A percentile compares a stretch with the other conserved stretches of the same genome.
Conservation (phyloP, 2,888 invertebrate genomes). For the Drosophila sordidapex region DNA sequence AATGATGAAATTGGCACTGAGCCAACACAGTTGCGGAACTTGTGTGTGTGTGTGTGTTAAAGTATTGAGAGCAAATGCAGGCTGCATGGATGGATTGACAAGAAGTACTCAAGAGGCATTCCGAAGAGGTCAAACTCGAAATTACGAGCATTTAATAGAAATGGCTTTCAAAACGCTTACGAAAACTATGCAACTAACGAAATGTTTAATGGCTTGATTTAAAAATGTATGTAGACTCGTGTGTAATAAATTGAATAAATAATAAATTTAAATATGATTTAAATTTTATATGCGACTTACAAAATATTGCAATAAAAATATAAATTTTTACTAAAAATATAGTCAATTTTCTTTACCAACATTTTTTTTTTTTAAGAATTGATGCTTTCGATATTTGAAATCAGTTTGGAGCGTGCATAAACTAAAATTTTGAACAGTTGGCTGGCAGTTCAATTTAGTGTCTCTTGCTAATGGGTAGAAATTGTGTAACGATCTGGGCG, state of each 20-base stretch:
- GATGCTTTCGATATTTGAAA: background rate
- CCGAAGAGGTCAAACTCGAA: constrained; percentile 15
- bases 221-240: too few relatives aligned
- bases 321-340: background rate
- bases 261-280: too few relatives aligned
- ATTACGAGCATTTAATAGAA: background rate
- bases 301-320: background rate
- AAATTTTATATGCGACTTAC: too few relatives aligned
- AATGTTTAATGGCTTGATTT: background rate
- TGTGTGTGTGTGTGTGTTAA: constrained; percentile 26
- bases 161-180: background rate
- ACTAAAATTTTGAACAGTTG: constrained; percentile 22
- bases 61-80: constrained; percentile 38
- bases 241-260: background rate
- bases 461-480: constrained; percentile 25
- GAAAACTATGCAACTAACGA: background rate
- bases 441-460: background rate
- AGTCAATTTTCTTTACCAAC: fast-evolving
- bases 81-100: constrained; percentile 21
- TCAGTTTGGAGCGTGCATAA: background rate
- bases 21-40: constrained; percentile 29
- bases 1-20: constrained; percentile 54
- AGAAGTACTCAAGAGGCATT: constrained; percentile 13
- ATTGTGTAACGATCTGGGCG: constrained; percentile 14
- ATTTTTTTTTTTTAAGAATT: background rate